Conservation (phyloP, 1,140 invertebrate genomes). For the Aphis gossypii region DNA sequence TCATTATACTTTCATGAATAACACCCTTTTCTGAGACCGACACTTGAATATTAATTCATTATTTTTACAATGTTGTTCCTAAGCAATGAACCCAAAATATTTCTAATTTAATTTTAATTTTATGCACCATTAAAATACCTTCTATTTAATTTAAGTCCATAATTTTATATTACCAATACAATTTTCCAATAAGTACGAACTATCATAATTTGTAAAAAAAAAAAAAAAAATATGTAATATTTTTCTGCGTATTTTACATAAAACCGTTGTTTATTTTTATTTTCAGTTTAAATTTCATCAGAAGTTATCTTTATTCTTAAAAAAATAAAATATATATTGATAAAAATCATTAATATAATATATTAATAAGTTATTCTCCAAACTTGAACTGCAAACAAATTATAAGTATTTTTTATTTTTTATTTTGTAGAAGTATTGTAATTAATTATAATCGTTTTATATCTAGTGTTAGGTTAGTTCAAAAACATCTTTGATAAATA, state of each 20-base stretch:
- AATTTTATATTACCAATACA: not conserved
- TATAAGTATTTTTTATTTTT: not conserved
- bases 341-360: no score
- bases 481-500: not conserved
- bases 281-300: not conserved
- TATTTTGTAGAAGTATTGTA: not conserved
- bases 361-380: no score
- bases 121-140: not conserved
- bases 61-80: not conserved
- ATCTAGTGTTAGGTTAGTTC: not conserved
- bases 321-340: not conserved
- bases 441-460: not conserved
- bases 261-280: not conserved
- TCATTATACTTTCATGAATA: conserved; percentile 36
- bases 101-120: not conserved
- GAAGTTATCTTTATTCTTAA: not conserved
- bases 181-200: not conserved
- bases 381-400: not conserved
- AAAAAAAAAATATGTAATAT: no score
- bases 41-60: conserved; percentile 28
- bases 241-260: not conserved
- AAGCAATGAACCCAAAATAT: not conserved
- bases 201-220: no score
- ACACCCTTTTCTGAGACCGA: not conserved
- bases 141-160: not conserved